Percentiles rank a stretch among this genome's conserved stretches.
These are phyloP conservation scores for Bimastos eiseni DNA, from an alignment of 2,888 invertebrate species.

Conservation along the genomic window DNA sequence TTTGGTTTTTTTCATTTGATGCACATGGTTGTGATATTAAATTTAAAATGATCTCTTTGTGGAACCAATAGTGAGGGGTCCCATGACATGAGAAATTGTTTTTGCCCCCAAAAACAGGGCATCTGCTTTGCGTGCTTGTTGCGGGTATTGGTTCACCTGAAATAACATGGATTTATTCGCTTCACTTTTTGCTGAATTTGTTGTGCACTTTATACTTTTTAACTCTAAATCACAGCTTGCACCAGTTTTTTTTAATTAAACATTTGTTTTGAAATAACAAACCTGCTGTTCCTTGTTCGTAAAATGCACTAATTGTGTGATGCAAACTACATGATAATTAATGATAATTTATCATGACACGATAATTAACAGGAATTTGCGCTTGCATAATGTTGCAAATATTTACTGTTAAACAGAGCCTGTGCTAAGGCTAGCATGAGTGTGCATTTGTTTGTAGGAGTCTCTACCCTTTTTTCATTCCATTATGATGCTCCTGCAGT, in stretches of 20 bases:
- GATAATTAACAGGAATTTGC: not conserved
- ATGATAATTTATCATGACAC: not conserved
- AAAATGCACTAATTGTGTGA: not conserved
- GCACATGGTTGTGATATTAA: no score
- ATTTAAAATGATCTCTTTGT: no score
- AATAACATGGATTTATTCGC: not conserved
- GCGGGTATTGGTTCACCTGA: not conserved
- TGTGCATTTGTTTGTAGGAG: no score
- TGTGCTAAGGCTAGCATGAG: no score
- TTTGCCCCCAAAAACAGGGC: not conserved
- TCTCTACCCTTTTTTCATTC: no score
- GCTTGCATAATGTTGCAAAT: not conserved
- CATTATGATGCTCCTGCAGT: no score
- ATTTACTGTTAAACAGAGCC: not conserved
- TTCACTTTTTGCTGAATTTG: not conserved
- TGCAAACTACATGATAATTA: no score
- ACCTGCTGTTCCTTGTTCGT: not conserved
- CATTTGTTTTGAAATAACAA: not conserved
- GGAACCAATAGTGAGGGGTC: no score
- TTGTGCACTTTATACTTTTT: not conserved
- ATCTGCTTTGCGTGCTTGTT: not conserved
- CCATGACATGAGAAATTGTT: not conserved
- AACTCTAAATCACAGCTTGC: no score
- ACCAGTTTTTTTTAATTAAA: not conserved
- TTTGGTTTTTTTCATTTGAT: not conserved